Evolutionary conservation across 2,113 vertebrate species (phyloP).

Genomic region (Atherinomorus stipes): DNA sequence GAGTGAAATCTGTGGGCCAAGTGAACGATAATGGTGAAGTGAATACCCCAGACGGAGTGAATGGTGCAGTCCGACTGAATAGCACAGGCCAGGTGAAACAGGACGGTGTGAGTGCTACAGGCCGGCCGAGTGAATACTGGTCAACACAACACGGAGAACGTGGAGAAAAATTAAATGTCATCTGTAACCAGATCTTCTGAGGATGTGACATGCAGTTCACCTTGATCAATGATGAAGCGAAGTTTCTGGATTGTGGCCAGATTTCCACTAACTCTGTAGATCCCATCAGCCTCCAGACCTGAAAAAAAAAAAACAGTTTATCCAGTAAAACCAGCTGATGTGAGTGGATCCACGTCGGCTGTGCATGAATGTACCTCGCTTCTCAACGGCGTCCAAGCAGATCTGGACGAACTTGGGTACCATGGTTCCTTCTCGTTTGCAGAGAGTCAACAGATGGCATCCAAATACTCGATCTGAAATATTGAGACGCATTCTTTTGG

Average conservation of each 20-base stretch:
- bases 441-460: conserved; percentile 88
- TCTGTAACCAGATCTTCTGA: no score
- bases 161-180: no score
- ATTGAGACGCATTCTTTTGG: background rate
- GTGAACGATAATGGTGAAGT: no score
- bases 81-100: no score
- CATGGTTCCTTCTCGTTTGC: conserved; percentile 88
- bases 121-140: no score
- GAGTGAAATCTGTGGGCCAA: no score
- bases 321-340: background rate
- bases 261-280: conserved; percentile 94
- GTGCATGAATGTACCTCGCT: conserved; percentile 83
- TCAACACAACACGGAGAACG: no score
- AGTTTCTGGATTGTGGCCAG: conserved; percentile 93
- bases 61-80: no score
- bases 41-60: no score
- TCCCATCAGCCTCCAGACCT: conserved; percentile 90
- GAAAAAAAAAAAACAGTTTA: conserved; percentile 2
- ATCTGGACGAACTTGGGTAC: conserved; percentile 89
- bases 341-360: background rate
- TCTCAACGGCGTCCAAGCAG: conserved; percentile 91
- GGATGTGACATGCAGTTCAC: conserved; percentile 1
- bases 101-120: no score
- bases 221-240: conserved; percentile 81
- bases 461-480: conserved; percentile 93